Conservation (phyloP, 2,888 invertebrate genomes). For the Drosophila siamana region DNA sequence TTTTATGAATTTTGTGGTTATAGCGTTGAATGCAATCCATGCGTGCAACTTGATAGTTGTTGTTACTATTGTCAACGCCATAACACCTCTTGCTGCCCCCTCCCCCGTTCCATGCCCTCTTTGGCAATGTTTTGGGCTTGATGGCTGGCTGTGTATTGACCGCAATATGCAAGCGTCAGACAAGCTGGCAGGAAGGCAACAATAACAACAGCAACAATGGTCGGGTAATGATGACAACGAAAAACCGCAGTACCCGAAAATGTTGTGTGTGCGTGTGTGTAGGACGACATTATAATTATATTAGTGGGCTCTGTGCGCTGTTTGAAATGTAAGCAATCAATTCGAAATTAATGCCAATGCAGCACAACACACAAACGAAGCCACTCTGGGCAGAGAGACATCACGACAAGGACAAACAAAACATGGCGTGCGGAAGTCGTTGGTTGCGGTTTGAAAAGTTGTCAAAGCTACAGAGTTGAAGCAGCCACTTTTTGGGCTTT, state of each 20-base stretch:
- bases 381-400: slow-evolving; percentile 11
- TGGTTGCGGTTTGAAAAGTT: slow-evolving; percentile 70
- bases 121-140: slow-evolving; percentile 56
- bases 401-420: slow-evolving; percentile 62
- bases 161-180: slow-evolving; percentile 60
- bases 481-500: slow-evolving; percentile 7
- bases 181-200: slow-evolving; percentile 36
- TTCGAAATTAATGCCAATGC: slow-evolving; percentile 82
- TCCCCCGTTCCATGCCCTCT: slow-evolving; percentile 2
- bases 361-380: slow-evolving; percentile 73
- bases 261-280: slow-evolving; percentile 24
- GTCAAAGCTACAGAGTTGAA: slow-evolving; percentile 36
- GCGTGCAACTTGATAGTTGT: slow-evolving; percentile 5
- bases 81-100: not conserved
- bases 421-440: slow-evolving; percentile 79
- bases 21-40: slow-evolving; percentile 37
- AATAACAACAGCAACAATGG: slow-evolving; percentile 66
- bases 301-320: slow-evolving; percentile 63
- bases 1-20: slow-evolving; percentile 68
- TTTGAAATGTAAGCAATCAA: slow-evolving; percentile 80
- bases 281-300: slow-evolving; percentile 78
- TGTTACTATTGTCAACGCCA: slow-evolving; percentile 20
- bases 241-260: slow-evolving; percentile 68
- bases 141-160: slow-evolving; percentile 64
- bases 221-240: slow-evolving; percentile 79